Evolutionary conservation across 2,113 vertebrate species (phyloP), one percentile per base, ranked within the genome.

Genomic region (Elephas maximus): DNA sequence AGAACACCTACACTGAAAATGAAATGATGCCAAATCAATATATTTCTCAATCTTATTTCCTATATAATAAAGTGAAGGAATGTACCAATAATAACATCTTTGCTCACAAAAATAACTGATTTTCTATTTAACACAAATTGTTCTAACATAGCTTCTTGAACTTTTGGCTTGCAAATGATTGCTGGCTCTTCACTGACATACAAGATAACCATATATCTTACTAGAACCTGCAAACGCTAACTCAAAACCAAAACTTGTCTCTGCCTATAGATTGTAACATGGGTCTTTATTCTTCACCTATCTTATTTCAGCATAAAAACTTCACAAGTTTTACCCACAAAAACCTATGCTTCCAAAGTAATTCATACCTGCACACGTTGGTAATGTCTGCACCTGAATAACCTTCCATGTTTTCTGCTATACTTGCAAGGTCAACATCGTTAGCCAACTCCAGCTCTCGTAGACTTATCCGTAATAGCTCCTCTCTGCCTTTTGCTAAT

Each of bases 381-480:
- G 99, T 99, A 93, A 99, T 99, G 98, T 99, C 99, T 0, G 99
- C 99, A 96, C 99, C 99, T 8, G 99, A 99, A 96, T 99, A 99
- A 21, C 99, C 99, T 95, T 99, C 99, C 99, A 99, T 99, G 93
- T 99, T 99, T 98, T 99, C 99, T 23, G 99, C 99, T 82, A 99
- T 99, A 97, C 98, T 99, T 76, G 99, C 98, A 98, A 99, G 97
- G 97, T 99, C 99, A 95, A 99, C 99, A n/a, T 99, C 99, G 6
- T 98, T 98, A 91, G 99, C 99, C 98, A 99, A 96, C 93, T 99
- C 99, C 98, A 99, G 98, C 97, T 99, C 99, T 96, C 99, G 99
- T 8, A 99, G 98, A 97, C 99, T 99, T 97, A 99, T 99, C 98
- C 98, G 99, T 37, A 99, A 98, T 82, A 99, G 98, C 81, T 99